Conservation (phyloP, 2,797 vertebrate genomes). For the Channallabes apus region DNA sequence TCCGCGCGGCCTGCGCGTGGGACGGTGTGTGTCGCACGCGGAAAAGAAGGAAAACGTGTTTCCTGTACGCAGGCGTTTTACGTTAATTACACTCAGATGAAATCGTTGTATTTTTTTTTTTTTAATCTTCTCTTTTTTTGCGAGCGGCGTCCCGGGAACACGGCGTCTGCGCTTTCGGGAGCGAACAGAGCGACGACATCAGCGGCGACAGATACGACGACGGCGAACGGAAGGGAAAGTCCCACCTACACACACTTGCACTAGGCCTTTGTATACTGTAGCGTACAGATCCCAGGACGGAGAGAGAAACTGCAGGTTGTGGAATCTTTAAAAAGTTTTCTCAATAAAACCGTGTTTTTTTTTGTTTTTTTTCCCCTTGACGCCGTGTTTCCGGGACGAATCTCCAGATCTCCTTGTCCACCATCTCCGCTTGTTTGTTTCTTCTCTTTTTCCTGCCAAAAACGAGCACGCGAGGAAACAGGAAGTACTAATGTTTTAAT, state of each 20-base stretch:
- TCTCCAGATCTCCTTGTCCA: conserved; percentile 57
- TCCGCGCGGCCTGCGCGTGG: neutral
- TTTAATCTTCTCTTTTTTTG: neutral
- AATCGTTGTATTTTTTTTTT: neutral
- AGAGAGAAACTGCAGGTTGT: neutral
- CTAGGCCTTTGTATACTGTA: neutral
- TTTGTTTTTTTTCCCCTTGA: neutral
- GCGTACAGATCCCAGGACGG: neutral
- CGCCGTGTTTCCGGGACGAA: conserved; percentile 59
- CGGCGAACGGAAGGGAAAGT: neutral
- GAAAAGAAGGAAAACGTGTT: conserved; percentile 58
- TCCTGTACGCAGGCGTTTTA: conserved; percentile 33
- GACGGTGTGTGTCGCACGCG: conserved; percentile 49
- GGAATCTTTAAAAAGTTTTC: neutral
- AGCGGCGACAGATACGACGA: conserved; percentile 13
- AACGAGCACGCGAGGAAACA: conserved; percentile 75
- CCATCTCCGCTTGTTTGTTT: neutral
- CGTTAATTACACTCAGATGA: conserved; percentile 8
- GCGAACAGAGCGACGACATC: conserved; percentile 1
- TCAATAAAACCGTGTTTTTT: conserved; percentile 50
- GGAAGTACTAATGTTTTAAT: conserved; percentile 65
- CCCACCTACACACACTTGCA: conserved; percentile 25
- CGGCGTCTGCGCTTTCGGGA: neutral
- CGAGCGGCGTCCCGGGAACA: conserved; percentile 45
- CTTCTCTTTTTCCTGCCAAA: conserved; percentile 65